These are phyloP conservation scores for Paraplagusia blochii DNA, from an alignment of 2,113 vertebrate species.

Conservation along the genomic window DNA sequence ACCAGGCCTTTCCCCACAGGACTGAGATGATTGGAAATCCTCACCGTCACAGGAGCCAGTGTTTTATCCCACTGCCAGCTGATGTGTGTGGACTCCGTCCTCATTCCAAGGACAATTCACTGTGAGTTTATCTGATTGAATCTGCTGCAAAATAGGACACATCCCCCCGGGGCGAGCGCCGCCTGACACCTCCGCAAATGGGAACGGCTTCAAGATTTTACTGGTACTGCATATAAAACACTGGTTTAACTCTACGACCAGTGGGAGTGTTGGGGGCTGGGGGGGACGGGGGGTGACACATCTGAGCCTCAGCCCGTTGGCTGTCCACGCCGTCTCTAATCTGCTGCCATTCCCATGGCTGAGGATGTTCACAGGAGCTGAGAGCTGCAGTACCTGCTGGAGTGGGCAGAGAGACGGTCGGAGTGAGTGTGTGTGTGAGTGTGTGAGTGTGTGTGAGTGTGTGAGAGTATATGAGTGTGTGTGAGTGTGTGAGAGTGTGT, in stretches of 20 bases:
- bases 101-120: conserved; percentile 33
- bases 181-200: conserved; percentile 42
- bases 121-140: conserved; percentile 53
- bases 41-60: conserved; percentile 23
- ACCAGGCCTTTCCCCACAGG: conserved; percentile 1
- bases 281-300: conserved; percentile 14
- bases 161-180: conserved; percentile 25
- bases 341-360: conserved; percentile 22
- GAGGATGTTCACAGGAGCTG: conserved; percentile 15
- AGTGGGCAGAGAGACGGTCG: background rate
- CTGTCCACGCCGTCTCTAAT: conserved; percentile 51
- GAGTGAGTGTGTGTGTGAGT: no score
- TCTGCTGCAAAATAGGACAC: conserved; percentile 42
- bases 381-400: conserved; percentile 20
- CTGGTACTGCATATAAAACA: conserved; percentile 55
- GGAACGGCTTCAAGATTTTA: conserved; percentile 33
- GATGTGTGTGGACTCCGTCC: conserved; percentile 3
- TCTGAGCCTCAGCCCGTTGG: conserved; percentile 32
- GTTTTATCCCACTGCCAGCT: conserved; percentile 9
- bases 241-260: conserved; percentile 35
- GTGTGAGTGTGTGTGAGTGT: no score
- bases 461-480: no score
- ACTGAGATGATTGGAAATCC: conserved; percentile 27
- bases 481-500: no score
- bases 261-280: conserved; percentile 32